A percentile compares a stretch with the other conserved stretches of the same genome.
phyloP scores from a whole-genome alignment of 1,140 invertebrate genomes.

The Steinernema khuongi region DNA sequence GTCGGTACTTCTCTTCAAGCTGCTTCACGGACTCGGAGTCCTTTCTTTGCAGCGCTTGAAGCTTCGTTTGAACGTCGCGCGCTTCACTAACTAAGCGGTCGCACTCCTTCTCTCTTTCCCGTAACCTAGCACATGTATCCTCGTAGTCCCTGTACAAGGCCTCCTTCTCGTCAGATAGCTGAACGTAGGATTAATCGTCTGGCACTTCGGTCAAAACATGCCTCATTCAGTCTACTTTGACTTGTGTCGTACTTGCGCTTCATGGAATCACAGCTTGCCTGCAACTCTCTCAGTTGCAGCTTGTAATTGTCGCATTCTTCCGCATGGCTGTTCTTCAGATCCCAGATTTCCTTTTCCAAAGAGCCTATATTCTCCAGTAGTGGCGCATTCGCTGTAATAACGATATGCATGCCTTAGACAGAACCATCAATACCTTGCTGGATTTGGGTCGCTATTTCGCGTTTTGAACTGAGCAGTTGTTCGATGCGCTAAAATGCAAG shows the following conservation, averaged over 20 bases:
- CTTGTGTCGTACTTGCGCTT: not conserved
- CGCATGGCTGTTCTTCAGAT: not conserved
- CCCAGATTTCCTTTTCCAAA: constrained; percentile 23
- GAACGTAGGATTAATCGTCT: not conserved
- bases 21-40: not conserved
- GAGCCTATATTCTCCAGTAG: constrained; percentile 19
- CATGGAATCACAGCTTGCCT: not conserved
- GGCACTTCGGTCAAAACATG: not conserved
- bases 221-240: not conserved
- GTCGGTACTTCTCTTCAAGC: not conserved
- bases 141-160: not conserved
- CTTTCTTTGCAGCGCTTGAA: not conserved
- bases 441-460: constrained; percentile 24
- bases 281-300: constrained; percentile 22
- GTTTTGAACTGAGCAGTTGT: constrained; percentile 23
- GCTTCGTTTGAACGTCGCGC: not conserved
- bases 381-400: constrained; percentile 30
- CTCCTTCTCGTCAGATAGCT: not conserved
- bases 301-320: constrained; percentile 26
- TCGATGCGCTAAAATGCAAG: constrained; percentile 26
- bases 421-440: constrained; percentile 24
- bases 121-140: not conserved
- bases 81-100: not conserved
- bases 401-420: constrained; percentile 7
- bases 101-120: not conserved